Percentiles rank a stretch among this genome's conserved stretches.
Conservation (phyloP, 2,113 vertebrate genomes). For the Seriola dumerili region DNA sequence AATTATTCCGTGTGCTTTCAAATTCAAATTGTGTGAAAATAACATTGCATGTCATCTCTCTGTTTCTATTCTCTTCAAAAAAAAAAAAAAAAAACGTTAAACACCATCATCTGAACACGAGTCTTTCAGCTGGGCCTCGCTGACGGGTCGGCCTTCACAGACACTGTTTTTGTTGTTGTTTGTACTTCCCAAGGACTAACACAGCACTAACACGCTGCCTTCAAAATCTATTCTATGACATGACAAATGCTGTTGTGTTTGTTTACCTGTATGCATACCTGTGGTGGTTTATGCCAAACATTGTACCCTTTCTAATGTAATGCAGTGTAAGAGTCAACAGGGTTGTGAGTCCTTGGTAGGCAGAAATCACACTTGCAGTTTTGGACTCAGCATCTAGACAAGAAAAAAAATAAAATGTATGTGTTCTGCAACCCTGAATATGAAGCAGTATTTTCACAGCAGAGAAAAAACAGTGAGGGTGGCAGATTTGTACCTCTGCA, state of each 20-base stretch:
- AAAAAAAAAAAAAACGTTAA: neutral
- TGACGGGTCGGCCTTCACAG: neutral
- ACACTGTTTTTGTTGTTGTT: neutral
- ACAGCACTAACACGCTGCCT: neutral
- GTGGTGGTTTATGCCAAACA: neutral
- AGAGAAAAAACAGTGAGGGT: no score
- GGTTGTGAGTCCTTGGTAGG: neutral
- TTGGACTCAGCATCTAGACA: neutral
- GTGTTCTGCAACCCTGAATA: neutral
- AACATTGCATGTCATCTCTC: neutral
- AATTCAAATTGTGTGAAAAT: no score
- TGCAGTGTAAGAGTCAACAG: neutral
- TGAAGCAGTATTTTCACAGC: neutral
- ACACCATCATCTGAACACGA: neutral
- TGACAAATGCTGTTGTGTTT: neutral
- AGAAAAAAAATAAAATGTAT: neutral
- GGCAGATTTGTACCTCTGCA: no score
- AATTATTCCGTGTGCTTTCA: neutral
- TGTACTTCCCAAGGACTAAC: neutral
- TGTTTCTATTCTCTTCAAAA: neutral
- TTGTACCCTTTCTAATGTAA: neutral
- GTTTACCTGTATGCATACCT: neutral
- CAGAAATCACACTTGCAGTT: neutral
- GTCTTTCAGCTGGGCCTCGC: neutral
- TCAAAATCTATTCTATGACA: neutral